phyloP scores from a whole-genome alignment of 2,113 vertebrate genomes.

The Thunnus maccoyii region DNA sequence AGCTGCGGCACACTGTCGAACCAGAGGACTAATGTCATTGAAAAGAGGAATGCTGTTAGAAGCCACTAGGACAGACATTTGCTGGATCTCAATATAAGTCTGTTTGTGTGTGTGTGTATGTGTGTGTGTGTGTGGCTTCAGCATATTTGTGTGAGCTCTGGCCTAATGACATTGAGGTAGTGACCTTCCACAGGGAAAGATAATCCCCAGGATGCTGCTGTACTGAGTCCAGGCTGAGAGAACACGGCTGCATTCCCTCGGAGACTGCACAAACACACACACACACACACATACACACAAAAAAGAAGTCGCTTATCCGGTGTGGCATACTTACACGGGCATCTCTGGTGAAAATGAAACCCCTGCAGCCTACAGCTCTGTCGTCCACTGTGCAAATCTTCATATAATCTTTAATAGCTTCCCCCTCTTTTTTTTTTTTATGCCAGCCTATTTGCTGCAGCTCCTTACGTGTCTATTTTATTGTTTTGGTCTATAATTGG shows the following conservation, averaged over 20 bases:
- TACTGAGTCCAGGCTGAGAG: conserved; percentile 52
- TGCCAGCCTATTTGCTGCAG: conserved; percentile 62
- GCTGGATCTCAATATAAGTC: conserved; percentile 9
- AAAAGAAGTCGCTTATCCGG: conserved; percentile 33
- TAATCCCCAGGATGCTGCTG: conserved; percentile 73
- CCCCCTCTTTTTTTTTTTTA: conserved; percentile 33
- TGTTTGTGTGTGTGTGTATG: conserved; percentile 29
- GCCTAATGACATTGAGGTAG: conserved; percentile 68
- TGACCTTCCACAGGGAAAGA: conserved; percentile 73
- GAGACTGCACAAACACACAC: conserved; percentile 22
- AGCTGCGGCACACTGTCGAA: conserved; percentile 77
- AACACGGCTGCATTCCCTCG: conserved; percentile 39
- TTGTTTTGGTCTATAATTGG: conserved; percentile 82
- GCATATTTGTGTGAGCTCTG: conserved; percentile 43
- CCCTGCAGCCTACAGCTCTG: conserved; percentile 44
- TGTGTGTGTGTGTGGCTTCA: conserved; percentile 1
- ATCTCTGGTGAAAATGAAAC: conserved; percentile 55
- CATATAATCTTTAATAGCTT: conserved; percentile 73
- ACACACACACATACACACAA: conserved; percentile 15
- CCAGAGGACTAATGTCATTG: conserved; percentile 7
- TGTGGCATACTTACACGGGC: conserved; percentile 33
- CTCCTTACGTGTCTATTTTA: conserved; percentile 70
- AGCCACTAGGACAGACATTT: background rate
- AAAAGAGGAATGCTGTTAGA: background rate
- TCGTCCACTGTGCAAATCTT: conserved; percentile 58